phyloP scores from a whole-genome alignment of 2,797 vertebrate genomes.

The Fringilla coelebs region DNA sequence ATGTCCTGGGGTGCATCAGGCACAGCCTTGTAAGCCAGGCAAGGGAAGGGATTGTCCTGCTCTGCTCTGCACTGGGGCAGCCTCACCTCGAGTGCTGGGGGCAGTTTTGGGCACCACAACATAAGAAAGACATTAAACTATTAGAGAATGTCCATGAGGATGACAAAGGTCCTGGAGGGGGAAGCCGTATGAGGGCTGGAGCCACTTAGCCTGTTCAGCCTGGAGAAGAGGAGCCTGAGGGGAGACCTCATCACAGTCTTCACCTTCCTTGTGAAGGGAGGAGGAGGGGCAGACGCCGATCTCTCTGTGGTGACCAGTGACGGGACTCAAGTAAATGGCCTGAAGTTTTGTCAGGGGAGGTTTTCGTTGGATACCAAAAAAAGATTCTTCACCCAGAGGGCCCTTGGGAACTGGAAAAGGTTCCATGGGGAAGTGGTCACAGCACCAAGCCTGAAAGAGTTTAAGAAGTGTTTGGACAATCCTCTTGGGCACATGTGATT shows the following conservation, averaged over 20 bases:
- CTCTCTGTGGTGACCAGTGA: neutral
- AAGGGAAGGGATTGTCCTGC: neutral
- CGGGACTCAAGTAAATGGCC: rapidly evolving
- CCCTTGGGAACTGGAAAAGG: too few species aligned
- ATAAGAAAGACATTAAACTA: neutral
- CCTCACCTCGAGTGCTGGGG: rapidly evolving
- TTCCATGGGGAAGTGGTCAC: neutral
- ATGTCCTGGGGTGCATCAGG: neutral
- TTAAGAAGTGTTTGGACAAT: neutral
- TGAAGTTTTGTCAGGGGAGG: neutral
- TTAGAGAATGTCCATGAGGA: neutral
- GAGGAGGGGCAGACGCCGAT: neutral
- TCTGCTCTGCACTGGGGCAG: neutral
- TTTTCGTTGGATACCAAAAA: rapidly evolving
- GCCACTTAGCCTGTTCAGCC: neutral
- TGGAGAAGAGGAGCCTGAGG: neutral
- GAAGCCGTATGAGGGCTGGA: rapidly evolving
- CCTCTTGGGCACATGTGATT: neutral
- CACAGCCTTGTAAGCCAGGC: rapidly evolving
- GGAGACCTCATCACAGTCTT: neutral
- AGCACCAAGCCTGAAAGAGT: neutral
- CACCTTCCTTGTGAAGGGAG: neutral
- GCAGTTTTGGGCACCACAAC: neutral
- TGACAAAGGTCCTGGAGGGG: neutral
- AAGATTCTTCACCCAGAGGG: neutral